Evolutionary conservation across 2,113 vertebrate genomes (phyloP).

Genomic region (Oncorhynchus keta): DNA sequence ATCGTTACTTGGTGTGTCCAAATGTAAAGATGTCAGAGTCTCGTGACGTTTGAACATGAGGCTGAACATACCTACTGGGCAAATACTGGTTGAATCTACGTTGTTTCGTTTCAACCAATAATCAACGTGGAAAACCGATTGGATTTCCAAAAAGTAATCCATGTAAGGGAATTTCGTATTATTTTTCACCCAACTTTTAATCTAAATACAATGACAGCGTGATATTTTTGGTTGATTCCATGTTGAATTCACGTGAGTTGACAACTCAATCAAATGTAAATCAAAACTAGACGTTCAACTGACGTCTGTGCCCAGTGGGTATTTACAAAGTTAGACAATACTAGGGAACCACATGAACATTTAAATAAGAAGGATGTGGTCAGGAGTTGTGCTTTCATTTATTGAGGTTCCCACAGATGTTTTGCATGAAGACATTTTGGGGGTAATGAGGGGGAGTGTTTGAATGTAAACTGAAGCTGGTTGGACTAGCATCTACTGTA

Average conservation of each 20-base stretch:
- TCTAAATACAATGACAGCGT: too few species aligned
- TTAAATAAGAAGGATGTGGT: conserved; percentile 77
- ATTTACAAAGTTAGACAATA: conserved; percentile 77
- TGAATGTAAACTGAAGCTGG: conserved; percentile 71
- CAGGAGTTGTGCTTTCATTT: conserved; percentile 73
- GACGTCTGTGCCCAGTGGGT: too few species aligned
- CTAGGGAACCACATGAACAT: conserved; percentile 80
- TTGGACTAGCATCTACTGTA: conserved; percentile 39
- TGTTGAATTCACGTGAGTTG: too few species aligned
- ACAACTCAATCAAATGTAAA: too few species aligned
- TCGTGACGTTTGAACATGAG: conserved; percentile 69
- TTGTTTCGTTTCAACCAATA: too few species aligned
- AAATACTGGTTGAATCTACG: too few species aligned
- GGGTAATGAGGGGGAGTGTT: conserved; percentile 63
- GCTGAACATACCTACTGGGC: conserved; percentile 33
- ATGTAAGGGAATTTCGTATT: too few species aligned
- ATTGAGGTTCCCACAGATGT: conserved; percentile 79
- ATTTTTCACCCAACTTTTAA: too few species aligned
- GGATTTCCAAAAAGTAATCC: too few species aligned
- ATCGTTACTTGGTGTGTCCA: conserved; percentile 36
- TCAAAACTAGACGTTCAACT: too few species aligned
- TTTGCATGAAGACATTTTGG: conserved; percentile 78
- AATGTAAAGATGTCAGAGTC: conserved; percentile 45
- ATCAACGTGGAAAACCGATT: too few species aligned
- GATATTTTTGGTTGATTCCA: too few species aligned